Base-by-base conservation (phyloP, 2,888 invertebrate species). In the Diarsia dahlii region DNA sequence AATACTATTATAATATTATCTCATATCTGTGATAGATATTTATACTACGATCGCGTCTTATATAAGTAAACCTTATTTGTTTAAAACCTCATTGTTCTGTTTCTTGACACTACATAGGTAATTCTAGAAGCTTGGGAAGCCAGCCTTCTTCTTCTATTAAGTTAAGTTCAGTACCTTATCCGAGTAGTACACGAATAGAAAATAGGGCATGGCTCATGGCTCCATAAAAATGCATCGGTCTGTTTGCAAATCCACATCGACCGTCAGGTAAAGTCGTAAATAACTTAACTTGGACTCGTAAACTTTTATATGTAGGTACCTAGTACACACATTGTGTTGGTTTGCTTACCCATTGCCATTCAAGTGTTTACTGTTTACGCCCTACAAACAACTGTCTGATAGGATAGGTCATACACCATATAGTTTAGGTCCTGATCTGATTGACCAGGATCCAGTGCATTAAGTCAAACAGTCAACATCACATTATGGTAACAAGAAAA, bases 1-100 rank as follows among this genome's bases (percentile, higher is more conserved):
- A 52, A 80, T 71, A 80, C 67, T 65, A 71, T 84, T 71, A 45
- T n/a, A n/a, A n/a, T n/a, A n/a, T n/a, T n/a, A n/a, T n/a, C n/a
- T n/a, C n/a, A n/a, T n/a, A n/a, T n/a, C n/a, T n/a, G n/a, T n/a
- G n/a, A n/a, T n/a, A n/a, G n/a, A n/a, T n/a, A n/a, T n/a, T n/a
- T n/a, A n/a, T 72, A 58, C 56, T 66, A 64, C 23, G 62, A 54
- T 23, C 12, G 13, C 3, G 50, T 23, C 69, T 28, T 28, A 28
- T 2, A 46, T 73, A 63, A 52, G 66, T 75, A 70, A 60, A 73
- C 48, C 39, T 48, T 62, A 62, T 68, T 77, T 50, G 15, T 69
- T 6, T 62, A 3, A 46, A 50, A 34, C 15, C 56, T 68, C 8
- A 67, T 68, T 71, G 69, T 78, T 48, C 12, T 3, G 6, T 46